Conservation (phyloP, 2,888 invertebrate genomes). For the Synergus itoensis region DNA sequence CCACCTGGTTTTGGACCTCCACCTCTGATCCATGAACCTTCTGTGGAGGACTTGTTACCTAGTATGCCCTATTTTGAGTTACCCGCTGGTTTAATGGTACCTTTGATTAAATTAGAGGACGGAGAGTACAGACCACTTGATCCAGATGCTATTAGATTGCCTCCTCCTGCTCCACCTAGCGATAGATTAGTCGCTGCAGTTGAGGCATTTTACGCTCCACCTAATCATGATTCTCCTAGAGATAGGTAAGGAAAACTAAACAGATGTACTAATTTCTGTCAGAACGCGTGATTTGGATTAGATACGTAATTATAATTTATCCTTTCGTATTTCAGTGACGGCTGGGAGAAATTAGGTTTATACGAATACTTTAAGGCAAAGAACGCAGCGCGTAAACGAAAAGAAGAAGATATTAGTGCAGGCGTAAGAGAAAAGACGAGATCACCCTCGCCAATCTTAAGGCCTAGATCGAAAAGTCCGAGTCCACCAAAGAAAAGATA, state of each 20-base stretch:
- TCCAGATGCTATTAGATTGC: constrained; percentile 93
- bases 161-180: constrained; percentile 96
- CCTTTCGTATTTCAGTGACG: constrained; percentile 84
- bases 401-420: constrained; percentile 89
- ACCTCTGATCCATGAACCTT: constrained; percentile 76
- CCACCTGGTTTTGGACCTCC: constrained; percentile 87
- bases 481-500: constrained; percentile 88
- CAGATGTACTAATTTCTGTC: background rate
- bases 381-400: constrained; percentile 92
- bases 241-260: constrained; percentile 84
- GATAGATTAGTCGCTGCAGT: constrained; percentile 95
- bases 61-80: constrained; percentile 97
- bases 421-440: constrained; percentile 86
- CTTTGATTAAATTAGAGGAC: constrained; percentile 96
- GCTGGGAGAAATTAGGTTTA: constrained; percentile 98
- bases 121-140: constrained; percentile 94
- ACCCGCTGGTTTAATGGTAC: constrained; percentile 98
- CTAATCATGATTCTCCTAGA: constrained; percentile 95
- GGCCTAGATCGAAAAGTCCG: constrained; percentile 85
- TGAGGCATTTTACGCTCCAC: constrained; percentile 96
- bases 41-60: constrained; percentile 89
- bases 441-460: constrained; percentile 90
- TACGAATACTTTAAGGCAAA: constrained; percentile 99
- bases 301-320: background rate
- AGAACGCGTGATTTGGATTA: background rate